A percentile compares a stretch with the other conserved stretches of the same genome.
phyloP scores from a whole-genome alignment of 1,140 invertebrate genomes.

The Tetramorium parvispinum region DNA sequence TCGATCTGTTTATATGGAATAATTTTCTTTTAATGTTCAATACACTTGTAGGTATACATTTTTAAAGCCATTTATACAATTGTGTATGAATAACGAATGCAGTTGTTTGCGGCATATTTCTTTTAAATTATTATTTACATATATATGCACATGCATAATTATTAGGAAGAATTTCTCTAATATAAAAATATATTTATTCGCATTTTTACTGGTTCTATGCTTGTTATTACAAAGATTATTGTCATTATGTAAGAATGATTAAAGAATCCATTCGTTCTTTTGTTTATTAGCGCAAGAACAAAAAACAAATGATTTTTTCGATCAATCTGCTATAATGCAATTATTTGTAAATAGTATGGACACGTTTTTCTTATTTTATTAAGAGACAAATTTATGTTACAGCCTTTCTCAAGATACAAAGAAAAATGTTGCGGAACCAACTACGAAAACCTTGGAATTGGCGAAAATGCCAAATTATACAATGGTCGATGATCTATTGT shows the following conservation, averaged over 20 bases:
- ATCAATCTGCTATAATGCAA: constrained; percentile 18
- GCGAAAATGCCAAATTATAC: constrained; percentile 83
- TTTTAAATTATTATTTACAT: constrained; percentile 2
- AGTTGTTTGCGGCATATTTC: neutral
- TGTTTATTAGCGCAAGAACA: constrained; percentile 10
- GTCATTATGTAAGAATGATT: constrained; percentile 11
- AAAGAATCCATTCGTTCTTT: constrained; percentile 3
- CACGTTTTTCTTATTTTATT: constrained; percentile 38
- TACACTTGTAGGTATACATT: neutral
- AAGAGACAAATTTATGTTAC: constrained; percentile 72
- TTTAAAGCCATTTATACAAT: neutral
- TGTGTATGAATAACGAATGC: neutral
- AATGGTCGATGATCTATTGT: constrained; percentile 94
- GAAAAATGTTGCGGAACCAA: constrained; percentile 73
- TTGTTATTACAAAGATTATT: neutral
- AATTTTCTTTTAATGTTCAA: constrained; percentile 6
- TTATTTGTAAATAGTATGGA: neutral
- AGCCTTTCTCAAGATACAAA: constrained; percentile 76
- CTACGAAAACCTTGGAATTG: constrained; percentile 80
- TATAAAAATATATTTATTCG: constrained; percentile 12
- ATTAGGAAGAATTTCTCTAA: neutral
- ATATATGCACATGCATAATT: neutral
- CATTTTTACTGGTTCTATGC: neutral
- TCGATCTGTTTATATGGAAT: neutral
- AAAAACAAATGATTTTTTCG: neutral